Evolutionary conservation across 2,888 invertebrate species (phyloP).

Genomic region (Cryptosula pallasiana): DNA sequence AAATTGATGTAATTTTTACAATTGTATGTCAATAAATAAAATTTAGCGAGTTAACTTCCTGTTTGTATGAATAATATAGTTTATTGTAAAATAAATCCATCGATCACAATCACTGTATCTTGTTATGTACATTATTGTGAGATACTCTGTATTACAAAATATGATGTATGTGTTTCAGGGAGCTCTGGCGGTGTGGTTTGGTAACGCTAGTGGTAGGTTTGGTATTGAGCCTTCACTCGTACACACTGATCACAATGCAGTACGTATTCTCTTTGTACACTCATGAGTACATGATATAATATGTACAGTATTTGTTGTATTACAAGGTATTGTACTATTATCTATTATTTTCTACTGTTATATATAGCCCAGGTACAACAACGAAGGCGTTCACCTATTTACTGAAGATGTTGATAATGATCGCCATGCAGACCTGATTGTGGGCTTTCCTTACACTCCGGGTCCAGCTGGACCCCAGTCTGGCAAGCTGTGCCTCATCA

Average conservation of each 20-base stretch:
- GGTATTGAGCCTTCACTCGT: neutral
- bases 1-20: neutral
- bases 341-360: neutral
- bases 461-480: conserved; percentile 19
- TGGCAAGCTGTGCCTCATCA: neutral
- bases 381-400: neutral
- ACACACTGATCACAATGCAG: neutral
- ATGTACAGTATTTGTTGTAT: neutral
- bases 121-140: too few species aligned
- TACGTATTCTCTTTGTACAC: neutral
- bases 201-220: neutral
- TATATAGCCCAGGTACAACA: neutral
- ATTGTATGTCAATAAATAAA: neutral
- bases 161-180: conserved; percentile 8
- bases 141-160: neutral
- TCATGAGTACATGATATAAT: neutral
- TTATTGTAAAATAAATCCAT: too few species aligned
- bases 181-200: neutral
- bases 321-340: neutral
- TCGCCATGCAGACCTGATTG: neutral
- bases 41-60: too few species aligned
- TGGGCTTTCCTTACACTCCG: neutral
- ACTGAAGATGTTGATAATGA: neutral
- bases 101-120: too few species aligned
- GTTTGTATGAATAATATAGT: too few species aligned